Evolutionary conservation across 2,797 vertebrate species (phyloP).

Genomic region (Scarus forsteni): DNA sequence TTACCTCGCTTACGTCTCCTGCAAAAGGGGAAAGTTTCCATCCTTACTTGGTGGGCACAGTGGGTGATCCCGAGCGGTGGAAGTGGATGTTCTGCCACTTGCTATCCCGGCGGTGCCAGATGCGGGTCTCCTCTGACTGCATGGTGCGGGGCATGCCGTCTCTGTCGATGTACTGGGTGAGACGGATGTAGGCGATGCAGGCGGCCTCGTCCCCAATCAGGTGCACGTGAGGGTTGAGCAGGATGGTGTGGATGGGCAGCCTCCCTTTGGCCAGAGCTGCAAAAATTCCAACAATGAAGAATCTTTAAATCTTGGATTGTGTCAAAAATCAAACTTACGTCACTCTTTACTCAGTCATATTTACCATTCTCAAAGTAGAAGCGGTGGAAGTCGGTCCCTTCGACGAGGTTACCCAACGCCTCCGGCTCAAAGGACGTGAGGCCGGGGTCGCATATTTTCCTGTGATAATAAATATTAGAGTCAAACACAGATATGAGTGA

Average conservation of each 20-base stretch:
- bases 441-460: conserved; percentile 97
- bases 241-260: conserved; percentile 94
- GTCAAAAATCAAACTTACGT: too few species aligned
- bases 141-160: conserved; percentile 93
- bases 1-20: too few species aligned
- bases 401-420: conserved; percentile 96
- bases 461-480: conserved; percentile 57
- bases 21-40: neutral
- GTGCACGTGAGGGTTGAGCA: conserved; percentile 97
- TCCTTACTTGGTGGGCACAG: conserved; percentile 92
- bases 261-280: conserved; percentile 92
- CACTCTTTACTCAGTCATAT: too few species aligned
- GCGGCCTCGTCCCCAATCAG: conserved; percentile 96
- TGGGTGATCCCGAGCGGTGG: conserved; percentile 96
- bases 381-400: conserved; percentile 97
- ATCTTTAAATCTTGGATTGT: too few species aligned
- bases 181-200: conserved; percentile 96
- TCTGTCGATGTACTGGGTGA: conserved; percentile 94
- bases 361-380: conserved; percentile 99
- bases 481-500: neutral
- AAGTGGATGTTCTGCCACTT: conserved; percentile 99
- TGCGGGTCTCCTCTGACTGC: conserved; percentile 97
- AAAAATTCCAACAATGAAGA: too few species aligned
- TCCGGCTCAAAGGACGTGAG: conserved; percentile 97
- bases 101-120: conserved; percentile 97